Evolutionary conservation across 2,797 vertebrate species (phyloP), one percentile per base, ranked within the genome.

Genomic region (Molossus alvarezi): DNA sequence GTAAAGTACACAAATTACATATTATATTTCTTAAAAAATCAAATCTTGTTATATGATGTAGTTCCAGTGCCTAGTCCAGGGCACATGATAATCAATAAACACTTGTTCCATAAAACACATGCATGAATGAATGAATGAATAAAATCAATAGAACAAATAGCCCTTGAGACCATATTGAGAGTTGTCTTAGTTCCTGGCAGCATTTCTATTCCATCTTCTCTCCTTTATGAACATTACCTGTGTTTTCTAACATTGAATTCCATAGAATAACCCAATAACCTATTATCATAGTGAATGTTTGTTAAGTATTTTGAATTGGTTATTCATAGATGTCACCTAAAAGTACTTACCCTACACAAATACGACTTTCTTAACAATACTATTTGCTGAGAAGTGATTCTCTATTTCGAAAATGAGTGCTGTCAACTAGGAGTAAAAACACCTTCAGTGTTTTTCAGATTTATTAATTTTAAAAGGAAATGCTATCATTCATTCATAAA

Each of bases 391-490:
- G 12, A 88, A 58, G 6, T 33, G 51, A 86, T 79, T 88, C 9
- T 88, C 14, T 25, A 62, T 82, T 91, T 90, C 7, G 82, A 1
- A 14, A 90, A 93, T 6, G 29, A 65, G 29, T 85, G 21, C 33
- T 77, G 25, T 77, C 48, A 58, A 67, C 20, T 27, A 87, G 33
- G 33, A 76, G 27, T 33, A 91, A 3, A 91, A 88, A 83, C 18
- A 27, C 9, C 64, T 90, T 96, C 7, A 72, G 6, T 67, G 69
- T 17, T 93, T 48, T 69, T 83, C 75, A 84, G 51, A 87, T 73
- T 25, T 88, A 75, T 64, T 76, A 90, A 88, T 88, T 79, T 83
- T 9, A 89, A 97, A 82, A 71, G 51, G 20, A 55, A 95, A 71
- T 29, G 57, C 0, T 58, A 9, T 13, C 27, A 82, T 71, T 53